Percentiles rank a stretch among this genome's conserved stretches.
Evolutionary conservation across 2,113 vertebrate genomes (phyloP).

Genomic region (Charadrius vociferus): DNA sequence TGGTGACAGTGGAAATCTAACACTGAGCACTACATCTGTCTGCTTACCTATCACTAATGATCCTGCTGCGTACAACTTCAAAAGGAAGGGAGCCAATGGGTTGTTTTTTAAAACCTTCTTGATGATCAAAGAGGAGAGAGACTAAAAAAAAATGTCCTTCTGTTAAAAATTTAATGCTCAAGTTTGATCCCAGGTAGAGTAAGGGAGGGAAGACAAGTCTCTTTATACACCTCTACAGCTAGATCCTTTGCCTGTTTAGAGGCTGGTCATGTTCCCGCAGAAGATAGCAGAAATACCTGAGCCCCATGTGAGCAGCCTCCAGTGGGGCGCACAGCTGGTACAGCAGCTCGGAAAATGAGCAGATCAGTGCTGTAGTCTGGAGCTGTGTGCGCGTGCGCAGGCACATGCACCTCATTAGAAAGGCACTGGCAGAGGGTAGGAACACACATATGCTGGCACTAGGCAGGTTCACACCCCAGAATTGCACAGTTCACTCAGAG

Average conservation of each 20-base stretch:
- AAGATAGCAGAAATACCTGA: background rate
- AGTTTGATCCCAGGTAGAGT: background rate
- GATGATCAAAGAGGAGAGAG: background rate
- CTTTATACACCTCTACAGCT: background rate
- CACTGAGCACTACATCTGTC: background rate
- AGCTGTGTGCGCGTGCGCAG: background rate
- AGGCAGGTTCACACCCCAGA: background rate
- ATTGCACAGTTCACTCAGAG: background rate
- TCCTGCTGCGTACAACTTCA: slow-evolving; percentile 21
- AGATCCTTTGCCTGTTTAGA: background rate
- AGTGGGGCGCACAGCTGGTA: too few relatives aligned
- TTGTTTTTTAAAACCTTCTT: background rate
- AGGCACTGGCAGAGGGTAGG: background rate
- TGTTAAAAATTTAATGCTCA: background rate
- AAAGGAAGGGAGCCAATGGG: background rate
- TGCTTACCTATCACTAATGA: background rate
- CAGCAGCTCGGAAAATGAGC: background rate
- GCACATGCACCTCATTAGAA: fast-evolving
- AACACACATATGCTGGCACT: background rate
- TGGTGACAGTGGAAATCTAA: slow-evolving; percentile 15
- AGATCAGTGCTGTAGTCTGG: background rate
- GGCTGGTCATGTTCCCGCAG: background rate
- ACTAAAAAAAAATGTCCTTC: background rate
- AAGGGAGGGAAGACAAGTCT: background rate
- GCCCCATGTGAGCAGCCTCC: background rate